Evolutionary conservation across 2,797 vertebrate genomes (phyloP).

Genomic region (Phrynocephalus guinanensis): DNA sequence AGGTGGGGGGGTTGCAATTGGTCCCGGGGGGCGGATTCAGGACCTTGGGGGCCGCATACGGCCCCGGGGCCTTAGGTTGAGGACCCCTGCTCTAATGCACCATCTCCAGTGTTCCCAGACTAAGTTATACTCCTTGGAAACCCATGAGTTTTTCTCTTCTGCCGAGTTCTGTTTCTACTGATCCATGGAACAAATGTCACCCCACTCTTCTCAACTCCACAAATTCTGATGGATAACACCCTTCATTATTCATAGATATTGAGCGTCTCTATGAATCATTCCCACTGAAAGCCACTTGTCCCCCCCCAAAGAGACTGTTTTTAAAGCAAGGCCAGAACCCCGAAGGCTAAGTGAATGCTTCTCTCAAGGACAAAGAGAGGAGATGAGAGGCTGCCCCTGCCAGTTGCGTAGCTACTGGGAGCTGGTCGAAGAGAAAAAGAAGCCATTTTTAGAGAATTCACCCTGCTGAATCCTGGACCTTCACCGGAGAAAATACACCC

Average conservation of each 20-base stretch:
- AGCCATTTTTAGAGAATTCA: slow-evolving; percentile 33
- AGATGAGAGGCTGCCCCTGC: background rate
- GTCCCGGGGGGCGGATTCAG: no score
- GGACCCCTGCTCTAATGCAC: no score
- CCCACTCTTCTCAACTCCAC: no score
- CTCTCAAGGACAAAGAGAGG: slow-evolving; percentile 13
- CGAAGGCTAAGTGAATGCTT: fast-evolving
- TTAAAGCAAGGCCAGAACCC: background rate
- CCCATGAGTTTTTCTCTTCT: no score
- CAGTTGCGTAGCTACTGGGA: slow-evolving; percentile 20
- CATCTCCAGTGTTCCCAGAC: no score
- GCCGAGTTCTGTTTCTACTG: no score
- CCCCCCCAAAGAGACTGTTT: background rate
- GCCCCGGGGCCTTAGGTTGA: no score
- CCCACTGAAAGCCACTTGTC: background rate
- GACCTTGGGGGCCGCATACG: no score
- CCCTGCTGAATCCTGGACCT: slow-evolving; percentile 53
- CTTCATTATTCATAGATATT: background rate
- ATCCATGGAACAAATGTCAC: no score
- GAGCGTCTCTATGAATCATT: background rate
- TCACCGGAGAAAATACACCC: slow-evolving; percentile 38
- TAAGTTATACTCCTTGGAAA: no score
- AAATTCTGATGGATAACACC: background rate
- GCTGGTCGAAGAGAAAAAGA: slow-evolving; percentile 23
- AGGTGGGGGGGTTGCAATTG: no score